Evolutionary conservation across 2,797 vertebrate genomes (phyloP), one percentile per base, ranked within the genome.

Genomic region (Hephaestus fuliginosus): DNA sequence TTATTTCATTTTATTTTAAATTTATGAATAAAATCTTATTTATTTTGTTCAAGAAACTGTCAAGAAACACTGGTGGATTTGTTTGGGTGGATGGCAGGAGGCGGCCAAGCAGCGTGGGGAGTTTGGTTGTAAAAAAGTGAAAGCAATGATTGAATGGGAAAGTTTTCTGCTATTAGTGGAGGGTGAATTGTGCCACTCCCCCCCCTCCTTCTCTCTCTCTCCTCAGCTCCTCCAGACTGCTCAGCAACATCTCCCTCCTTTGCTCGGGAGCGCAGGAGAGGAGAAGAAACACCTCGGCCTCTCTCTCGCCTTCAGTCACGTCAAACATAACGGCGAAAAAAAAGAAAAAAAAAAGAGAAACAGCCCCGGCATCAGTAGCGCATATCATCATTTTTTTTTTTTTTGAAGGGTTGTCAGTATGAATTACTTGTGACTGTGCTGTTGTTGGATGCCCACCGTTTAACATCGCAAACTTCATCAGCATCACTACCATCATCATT

Each of bases 211-310:
- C 39, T 9, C 36, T 49, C 57, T n/a, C 46, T 36, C 73, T 33
- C 77, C 22, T 22, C 52, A 36, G 20, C 53, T 67, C 52, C 74
- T 77, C 30, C 58, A 68, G 30, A 51, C 3, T 13, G 58, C 70
- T 83, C 56, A 70, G 75, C 62, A 86, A 39, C 74, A 78, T 86
- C 87, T 83, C 79, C 77, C 79, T 89, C 73, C 81, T 89, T 88
- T 22, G 13, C 81, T 73, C 69, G 74, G 74, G 70, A 86, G 83
- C 55, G 61, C 53, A 67, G 82, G 48, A 83, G 78, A 86, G 74
- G 60, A 86, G 83, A 72, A 78, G 70, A 56, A 87, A 81, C 81
- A 78, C 70, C 80, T 77, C 80, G 2, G 36, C 78, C 74, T 79
- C 71, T 79, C 71, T 67, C 68, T 80, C 28, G 41, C 52, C 68